A percentile compares a stretch with the other conserved stretches of the same genome.
Conservation (phyloP, 1,140 invertebrate genomes). For the Drosophila asahinai region DNA sequence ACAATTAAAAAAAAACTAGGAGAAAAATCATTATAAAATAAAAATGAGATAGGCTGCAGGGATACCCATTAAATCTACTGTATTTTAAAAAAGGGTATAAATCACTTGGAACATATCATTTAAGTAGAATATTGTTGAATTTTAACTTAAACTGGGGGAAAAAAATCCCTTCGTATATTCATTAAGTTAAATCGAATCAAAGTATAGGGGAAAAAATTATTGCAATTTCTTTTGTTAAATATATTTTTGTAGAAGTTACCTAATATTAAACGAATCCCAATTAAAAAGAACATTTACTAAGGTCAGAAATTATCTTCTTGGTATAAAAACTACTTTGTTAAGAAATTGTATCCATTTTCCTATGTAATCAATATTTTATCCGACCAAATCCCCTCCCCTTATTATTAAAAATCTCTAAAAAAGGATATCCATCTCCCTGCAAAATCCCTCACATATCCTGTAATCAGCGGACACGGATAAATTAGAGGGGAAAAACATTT, state of each 20-base stretch:
- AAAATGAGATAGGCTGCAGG: neutral
- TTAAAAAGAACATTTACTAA: too few species aligned
- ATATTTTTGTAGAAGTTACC: too few species aligned
- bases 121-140: too few species aligned
- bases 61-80: neutral
- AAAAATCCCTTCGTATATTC: too few species aligned
- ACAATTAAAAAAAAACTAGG: constrained; percentile 52
- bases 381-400: too few species aligned
- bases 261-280: neutral
- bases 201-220: too few species aligned
- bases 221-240: too few species aligned
- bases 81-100: neutral
- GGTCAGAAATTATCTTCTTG: neutral
- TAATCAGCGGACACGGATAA: constrained; percentile 24
- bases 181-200: too few species aligned
- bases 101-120: too few species aligned
- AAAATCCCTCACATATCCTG: neutral
- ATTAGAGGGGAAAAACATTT: constrained; percentile 41
- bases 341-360: neutral
- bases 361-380: neutral
- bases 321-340: too few species aligned
- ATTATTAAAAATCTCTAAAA: too few species aligned
- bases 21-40: constrained; percentile 3
- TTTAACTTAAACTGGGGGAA: neutral
- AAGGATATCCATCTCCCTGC: neutral